Percentiles rank a stretch among this genome's conserved stretches.
Conservation (phyloP, 2,113 vertebrate species). For the Anoura caudifer region DNA sequence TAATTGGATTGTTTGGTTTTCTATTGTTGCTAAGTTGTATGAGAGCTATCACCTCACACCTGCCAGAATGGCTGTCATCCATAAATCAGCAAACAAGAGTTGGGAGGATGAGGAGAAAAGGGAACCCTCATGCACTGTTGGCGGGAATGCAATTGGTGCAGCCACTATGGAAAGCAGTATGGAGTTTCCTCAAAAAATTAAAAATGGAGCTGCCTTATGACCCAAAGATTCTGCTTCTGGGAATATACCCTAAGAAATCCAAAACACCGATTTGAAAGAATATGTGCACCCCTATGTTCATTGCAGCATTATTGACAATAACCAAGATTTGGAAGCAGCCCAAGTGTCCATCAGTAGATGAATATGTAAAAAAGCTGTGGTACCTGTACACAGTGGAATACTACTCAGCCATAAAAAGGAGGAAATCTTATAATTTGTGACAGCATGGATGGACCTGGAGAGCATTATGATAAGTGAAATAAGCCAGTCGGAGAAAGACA, state of each 20-base stretch:
- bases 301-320: not conserved
- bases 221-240: not conserved
- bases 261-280: not conserved
- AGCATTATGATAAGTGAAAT: not conserved
- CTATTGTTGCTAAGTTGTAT: not conserved
- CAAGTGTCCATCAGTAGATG: not conserved
- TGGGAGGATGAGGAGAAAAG: not conserved
- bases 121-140: not conserved
- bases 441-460: not conserved
- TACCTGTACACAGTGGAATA: not conserved
- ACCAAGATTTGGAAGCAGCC: not conserved
- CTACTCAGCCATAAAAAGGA: not conserved
- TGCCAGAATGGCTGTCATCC: not conserved
- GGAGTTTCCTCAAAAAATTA: not conserved
- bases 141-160: not conserved
- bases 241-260: not conserved
- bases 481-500: not conserved
- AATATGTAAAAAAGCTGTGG: not conserved
- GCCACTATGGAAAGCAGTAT: not conserved
- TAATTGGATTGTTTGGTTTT: not conserved
- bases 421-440: not conserved
- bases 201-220: not conserved
- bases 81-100: not conserved
- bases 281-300: not conserved
- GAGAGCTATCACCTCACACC: not conserved